phyloP scores from a whole-genome alignment of 2,888 invertebrate species.

The Notodonta ziczac region DNA sequence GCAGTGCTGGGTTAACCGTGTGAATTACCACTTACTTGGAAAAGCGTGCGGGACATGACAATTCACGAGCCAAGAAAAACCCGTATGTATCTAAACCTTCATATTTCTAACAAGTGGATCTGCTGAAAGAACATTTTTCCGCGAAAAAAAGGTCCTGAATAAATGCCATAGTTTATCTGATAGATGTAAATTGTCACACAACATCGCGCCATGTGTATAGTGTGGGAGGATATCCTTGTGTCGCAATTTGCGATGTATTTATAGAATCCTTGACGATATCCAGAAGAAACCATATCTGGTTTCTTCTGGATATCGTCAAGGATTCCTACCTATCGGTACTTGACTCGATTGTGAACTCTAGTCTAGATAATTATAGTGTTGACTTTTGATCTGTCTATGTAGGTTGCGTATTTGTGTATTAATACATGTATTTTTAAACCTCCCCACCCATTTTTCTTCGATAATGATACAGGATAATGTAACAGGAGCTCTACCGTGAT shows the following conservation, averaged over 20 bases:
- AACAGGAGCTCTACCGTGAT: too few species aligned
- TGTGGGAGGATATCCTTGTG: not conserved
- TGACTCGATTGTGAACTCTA: not conserved
- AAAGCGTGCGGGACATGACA: too few species aligned
- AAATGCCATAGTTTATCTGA: slow-evolving; percentile 23
- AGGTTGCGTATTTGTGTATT: too few species aligned
- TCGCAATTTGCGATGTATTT: not conserved
- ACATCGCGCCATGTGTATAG: not conserved
- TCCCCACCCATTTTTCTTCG: too few species aligned
- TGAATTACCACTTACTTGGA: too few species aligned
- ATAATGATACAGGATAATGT: too few species aligned
- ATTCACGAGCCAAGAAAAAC: not conserved
- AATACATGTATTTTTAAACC: not conserved
- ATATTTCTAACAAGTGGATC: not conserved
- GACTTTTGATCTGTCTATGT: too few species aligned
- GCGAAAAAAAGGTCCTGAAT: slow-evolving; percentile 2
- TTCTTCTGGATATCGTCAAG: not conserved
- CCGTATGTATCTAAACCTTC: not conserved
- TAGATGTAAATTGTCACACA: slow-evolving; percentile 13
- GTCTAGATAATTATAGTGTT: too few species aligned
- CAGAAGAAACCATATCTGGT: not conserved
- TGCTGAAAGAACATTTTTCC: slow-evolving; percentile 5
- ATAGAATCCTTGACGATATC: not conserved
- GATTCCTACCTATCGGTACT: not conserved
- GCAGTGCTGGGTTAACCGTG: too few species aligned